These are phyloP conservation scores for Menidia beryllina DNA, from an alignment of 2,113 vertebrate species.

Conservation along the genomic window DNA sequence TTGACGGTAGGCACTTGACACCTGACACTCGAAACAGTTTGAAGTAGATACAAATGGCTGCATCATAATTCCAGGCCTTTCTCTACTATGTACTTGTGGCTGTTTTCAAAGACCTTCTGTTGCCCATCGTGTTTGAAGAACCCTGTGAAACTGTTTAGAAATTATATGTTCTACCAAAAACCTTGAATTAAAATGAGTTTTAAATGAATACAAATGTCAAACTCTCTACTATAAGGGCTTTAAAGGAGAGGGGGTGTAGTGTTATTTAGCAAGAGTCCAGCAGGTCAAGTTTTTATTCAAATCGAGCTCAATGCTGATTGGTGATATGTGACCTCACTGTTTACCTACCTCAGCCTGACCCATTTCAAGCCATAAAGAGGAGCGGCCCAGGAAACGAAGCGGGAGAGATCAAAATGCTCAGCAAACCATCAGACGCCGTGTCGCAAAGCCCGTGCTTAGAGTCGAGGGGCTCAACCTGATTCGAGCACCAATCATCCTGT, in stretches of 20 bases:
- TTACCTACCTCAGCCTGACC: neutral
- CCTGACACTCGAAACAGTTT: constrained; percentile 6
- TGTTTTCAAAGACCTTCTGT: neutral
- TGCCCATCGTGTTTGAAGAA: neutral
- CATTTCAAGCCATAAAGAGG: neutral
- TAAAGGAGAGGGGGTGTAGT: neutral
- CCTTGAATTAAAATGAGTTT: neutral
- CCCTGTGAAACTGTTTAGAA: too few relatives aligned
- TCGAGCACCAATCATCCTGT: constrained; percentile 2
- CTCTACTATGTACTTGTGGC: constrained; percentile 18
- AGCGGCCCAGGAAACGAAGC: neutral
- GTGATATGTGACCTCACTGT: neutral
- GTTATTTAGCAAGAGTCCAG: neutral
- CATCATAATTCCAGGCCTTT: neutral
- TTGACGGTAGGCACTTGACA: constrained; percentile 26
- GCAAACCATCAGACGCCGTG: neutral
- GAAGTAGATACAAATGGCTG: constrained; percentile 18
- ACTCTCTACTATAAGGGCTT: neutral
- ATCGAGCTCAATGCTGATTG: constrained; percentile 5
- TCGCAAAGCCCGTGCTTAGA: constrained; percentile 4
- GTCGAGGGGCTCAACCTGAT: constrained; percentile 3
- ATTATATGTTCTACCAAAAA: neutral
- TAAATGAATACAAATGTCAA: too few relatives aligned
- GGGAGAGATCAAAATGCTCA: neutral
- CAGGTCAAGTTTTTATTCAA: neutral